phyloP scores from a whole-genome alignment of 2,888 invertebrate species.

The Hymenopus coronatus region DNA sequence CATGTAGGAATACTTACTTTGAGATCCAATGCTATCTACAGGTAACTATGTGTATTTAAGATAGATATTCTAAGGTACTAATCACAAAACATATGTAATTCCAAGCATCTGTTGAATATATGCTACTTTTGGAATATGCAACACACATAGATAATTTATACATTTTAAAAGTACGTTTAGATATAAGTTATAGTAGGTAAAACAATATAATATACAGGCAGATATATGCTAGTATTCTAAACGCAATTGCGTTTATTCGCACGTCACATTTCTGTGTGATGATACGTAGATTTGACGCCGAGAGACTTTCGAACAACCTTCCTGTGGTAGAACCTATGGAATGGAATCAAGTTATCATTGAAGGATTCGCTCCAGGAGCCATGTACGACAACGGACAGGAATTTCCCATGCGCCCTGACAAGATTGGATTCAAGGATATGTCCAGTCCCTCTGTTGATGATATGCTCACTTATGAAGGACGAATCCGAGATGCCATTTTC shows the following conservation, averaged over 20 bases:
- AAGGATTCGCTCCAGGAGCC: slow-evolving; percentile 56
- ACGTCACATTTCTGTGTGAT: not conserved
- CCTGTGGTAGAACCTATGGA: slow-evolving; percentile 35
- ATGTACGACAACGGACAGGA: slow-evolving; percentile 55
- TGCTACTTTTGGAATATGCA: too few relatives aligned
- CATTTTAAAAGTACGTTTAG: too few relatives aligned
- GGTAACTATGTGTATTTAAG: too few relatives aligned
- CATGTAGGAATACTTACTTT: too few relatives aligned
- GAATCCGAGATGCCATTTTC: slow-evolving; percentile 57
- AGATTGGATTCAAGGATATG: slow-evolving; percentile 39
- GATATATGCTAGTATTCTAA: not conserved
- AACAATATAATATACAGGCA: not conserved
- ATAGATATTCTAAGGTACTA: too few relatives aligned
- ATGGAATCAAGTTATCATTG: slow-evolving; percentile 33
- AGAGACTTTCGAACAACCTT: slow-evolving; percentile 38
- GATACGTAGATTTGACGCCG: slow-evolving; percentile 33
- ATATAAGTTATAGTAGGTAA: too few relatives aligned
- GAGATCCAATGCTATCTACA: too few relatives aligned
- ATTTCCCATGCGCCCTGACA: slow-evolving; percentile 51
- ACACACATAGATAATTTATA: too few relatives aligned
- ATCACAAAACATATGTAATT: too few relatives aligned
- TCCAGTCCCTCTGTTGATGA: slow-evolving; percentile 36
- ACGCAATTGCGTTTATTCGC: too few relatives aligned
- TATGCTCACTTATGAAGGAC: slow-evolving; percentile 52
- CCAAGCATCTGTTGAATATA: too few relatives aligned